phyloP scores from a whole-genome alignment of 2,888 invertebrate genomes.

The Subacronicta megacephala region DNA sequence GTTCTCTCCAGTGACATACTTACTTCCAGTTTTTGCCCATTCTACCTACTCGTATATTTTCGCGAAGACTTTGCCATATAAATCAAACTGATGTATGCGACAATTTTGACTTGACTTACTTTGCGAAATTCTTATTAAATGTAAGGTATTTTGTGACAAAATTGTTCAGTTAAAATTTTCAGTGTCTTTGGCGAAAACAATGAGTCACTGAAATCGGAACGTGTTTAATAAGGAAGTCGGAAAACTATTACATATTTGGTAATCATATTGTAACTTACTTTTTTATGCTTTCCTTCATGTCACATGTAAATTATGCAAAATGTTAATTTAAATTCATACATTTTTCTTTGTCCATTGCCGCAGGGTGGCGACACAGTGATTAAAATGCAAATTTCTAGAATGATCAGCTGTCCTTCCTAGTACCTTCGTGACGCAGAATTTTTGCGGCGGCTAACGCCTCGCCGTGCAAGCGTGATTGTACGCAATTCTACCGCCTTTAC shows the following conservation, averaged over 20 bases:
- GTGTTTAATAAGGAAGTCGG: not conserved
- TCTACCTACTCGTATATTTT: constrained; percentile 31
- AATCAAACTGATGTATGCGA: constrained; percentile 48
- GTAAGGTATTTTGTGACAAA: constrained; percentile 28
- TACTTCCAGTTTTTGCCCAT: constrained; percentile 24
- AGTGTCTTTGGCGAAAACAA: constrained; percentile 2
- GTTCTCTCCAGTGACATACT: not conserved
- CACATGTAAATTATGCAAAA: constrained; percentile 52
- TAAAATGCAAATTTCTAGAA: constrained; percentile 62
- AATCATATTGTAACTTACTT: not conserved
- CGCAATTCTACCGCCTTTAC: constrained; percentile 43
- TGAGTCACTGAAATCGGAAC: not conserved
- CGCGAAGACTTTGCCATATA: constrained; percentile 29
- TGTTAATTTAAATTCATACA: constrained; percentile 60
- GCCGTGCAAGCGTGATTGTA: constrained; percentile 41
- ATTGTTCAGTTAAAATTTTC: constrained; percentile 19
- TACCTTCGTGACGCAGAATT: constrained; percentile 52
- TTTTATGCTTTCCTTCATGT: constrained; percentile 9
- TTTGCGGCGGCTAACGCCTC: constrained; percentile 40
- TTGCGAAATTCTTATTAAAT: constrained; percentile 44
- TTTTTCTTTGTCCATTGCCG: constrained; percentile 54
- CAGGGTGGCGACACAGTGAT: constrained; percentile 56
- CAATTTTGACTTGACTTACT: constrained; percentile 36
- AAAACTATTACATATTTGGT: not conserved
- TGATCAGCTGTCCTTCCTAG: constrained; percentile 38